A percentile compares a stretch with the other conserved stretches of the same genome.
phyloP scores from a whole-genome alignment of 1,140 invertebrate species.

The Nomia melanderi region DNA sequence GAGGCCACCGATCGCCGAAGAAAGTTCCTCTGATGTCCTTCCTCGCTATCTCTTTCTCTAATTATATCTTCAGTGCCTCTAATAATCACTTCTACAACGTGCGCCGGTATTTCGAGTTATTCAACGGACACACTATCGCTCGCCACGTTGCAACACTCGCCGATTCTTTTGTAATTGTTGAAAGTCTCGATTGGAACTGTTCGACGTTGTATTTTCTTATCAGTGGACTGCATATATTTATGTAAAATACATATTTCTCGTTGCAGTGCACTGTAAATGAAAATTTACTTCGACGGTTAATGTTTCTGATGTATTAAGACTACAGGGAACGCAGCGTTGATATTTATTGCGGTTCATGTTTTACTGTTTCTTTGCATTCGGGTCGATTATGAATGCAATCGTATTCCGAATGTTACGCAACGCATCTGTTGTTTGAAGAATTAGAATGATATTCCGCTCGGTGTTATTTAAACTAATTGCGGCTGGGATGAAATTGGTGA shows the following conservation, averaged over 20 bases:
- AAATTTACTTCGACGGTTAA: no score
- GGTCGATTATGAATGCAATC: no score
- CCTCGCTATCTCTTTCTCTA: not conserved
- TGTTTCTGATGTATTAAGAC: no score
- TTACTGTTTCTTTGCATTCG: no score
- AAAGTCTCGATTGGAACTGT: not conserved
- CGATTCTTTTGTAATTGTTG: not conserved
- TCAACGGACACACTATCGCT: not conserved
- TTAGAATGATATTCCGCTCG: not conserved
- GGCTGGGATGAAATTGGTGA: not conserved
- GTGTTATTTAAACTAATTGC: not conserved
- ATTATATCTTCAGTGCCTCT: constrained; percentile 8
- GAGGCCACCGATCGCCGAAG: no score
- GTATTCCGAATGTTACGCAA: not conserved
- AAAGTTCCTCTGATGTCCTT: not conserved
- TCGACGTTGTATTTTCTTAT: not conserved
- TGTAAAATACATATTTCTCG: no score
- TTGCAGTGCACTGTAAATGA: no score
- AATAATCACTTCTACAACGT: constrained; percentile 2
- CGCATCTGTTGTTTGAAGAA: not conserved
- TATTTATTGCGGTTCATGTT: no score
- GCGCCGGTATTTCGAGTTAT: not conserved
- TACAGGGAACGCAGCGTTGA: no score
- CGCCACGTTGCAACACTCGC: not conserved
- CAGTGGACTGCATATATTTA: no score